Percentiles rank a stretch among this genome's conserved stretches.
These are phyloP conservation scores for Carabus problematicus DNA, from an alignment of 2,888 invertebrate species.

Conservation along the genomic window DNA sequence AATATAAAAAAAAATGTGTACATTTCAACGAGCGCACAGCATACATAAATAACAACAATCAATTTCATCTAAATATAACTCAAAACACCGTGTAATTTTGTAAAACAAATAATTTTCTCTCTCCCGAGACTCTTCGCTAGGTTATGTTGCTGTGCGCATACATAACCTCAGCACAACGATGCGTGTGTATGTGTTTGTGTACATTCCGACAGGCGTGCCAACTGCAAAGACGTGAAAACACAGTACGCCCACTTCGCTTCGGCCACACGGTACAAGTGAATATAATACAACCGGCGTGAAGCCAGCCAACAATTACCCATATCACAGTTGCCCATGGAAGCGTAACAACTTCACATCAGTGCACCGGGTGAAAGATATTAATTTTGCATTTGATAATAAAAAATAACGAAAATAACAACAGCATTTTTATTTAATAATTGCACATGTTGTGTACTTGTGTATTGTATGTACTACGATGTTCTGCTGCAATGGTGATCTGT, in stretches of 20 bases:
- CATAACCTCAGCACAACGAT: background rate
- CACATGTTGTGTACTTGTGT: slow-evolving; percentile 5
- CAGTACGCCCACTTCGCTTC: background rate
- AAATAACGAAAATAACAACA: slow-evolving; percentile 1
- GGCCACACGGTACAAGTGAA: slow-evolving; percentile 6
- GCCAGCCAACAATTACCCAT: slow-evolving; percentile 29
- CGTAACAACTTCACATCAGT: slow-evolving; percentile 22
- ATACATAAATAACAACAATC: slow-evolving; percentile 23
- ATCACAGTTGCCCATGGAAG: slow-evolving; percentile 24
- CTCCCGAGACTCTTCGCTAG: background rate
- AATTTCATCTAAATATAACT: slow-evolving; percentile 24
- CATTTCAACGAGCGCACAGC: background rate
- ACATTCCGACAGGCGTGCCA: slow-evolving; percentile 20
- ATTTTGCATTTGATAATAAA: slow-evolving; percentile 25
- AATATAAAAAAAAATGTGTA: background rate
- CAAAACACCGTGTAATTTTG: slow-evolving; percentile 21
- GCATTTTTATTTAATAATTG: slow-evolving; percentile 24
- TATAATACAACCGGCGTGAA: slow-evolving; percentile 20
- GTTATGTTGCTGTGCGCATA: too few relatives aligned
- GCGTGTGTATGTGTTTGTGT: too few relatives aligned
- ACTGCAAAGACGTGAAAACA: slow-evolving; percentile 17
- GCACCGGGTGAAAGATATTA: slow-evolving; percentile 27
- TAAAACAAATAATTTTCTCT: slow-evolving; percentile 17
- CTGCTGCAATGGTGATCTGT: slow-evolving; percentile 43
- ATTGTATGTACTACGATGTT: slow-evolving; percentile 23